Base-by-base conservation (phyloP, 2,888 invertebrate species). In the Prosopocoilus inquinatus region DNA sequence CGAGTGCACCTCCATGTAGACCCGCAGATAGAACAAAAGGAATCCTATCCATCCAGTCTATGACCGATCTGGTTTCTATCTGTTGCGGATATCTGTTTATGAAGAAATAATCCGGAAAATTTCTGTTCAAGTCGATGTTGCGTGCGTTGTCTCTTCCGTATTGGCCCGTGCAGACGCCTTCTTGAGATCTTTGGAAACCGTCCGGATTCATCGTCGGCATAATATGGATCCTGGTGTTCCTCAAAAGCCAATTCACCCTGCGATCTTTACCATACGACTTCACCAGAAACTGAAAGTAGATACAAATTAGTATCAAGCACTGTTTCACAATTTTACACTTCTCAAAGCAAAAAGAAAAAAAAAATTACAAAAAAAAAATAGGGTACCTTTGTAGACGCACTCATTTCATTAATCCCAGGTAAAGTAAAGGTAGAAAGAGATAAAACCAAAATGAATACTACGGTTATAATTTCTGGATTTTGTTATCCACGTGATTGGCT, bases 191-290 rank as follows among this genome's bases (percentile, higher is more conserved):
- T 3, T 71, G 73, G 73, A 85, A 89, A 28, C 89, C 89, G 70
- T 90, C 90, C 0, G 90, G 89, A 71, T 90, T 90, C 84, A 90
- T 84, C 8, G 84, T 82, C 1, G 89, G 88, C 76, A 90, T 76
- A 59, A 90, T 80, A 73, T 90, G 88, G 61, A 90, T 84, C 45
- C 83, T 77, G 2, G 89, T 89, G 66, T 83, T 83, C 66, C 86
- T 80, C 65, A 90, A 68, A 32, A 89, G 76, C 78, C 82, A 82
- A 39, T 69, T 71, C 4, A 86, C 79, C 55, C 77, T 79, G 2
- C 74, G 65, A 66, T 85, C 76, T 7, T 60, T 69, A 7, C 72
- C 63, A 64, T 81, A 83, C 58, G 75, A 75, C 20, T 73, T 73
- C 47, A 79, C 75, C 57, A 84, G 67, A 68, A 78, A 76, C 79